Base-by-base conservation (phyloP, 2,113 vertebrate species). In the Calyptomena viridis region DNA sequence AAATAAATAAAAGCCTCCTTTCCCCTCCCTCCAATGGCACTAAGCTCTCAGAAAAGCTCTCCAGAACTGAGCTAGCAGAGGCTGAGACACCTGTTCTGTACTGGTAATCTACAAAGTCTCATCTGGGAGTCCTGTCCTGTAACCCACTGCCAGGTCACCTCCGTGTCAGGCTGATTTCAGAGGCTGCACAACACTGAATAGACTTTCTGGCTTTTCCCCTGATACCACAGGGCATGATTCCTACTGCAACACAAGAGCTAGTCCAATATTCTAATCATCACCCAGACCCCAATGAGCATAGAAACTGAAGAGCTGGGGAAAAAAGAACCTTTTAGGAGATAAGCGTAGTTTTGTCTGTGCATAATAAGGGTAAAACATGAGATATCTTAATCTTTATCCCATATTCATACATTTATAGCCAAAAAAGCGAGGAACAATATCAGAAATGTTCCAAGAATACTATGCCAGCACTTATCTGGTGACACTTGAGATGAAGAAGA, bases 401-500 rank as follows among this genome's bases (percentile, higher is more conserved):
- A 84, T 94, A 93, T 91, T 95, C 94, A 95, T 93, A 90, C 67
- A 78, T 91, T 91, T 95, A 84, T 87, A 94, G 92, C 84, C 91
- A 94, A 95, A 96, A 96, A 96, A 90, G 75, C 92, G 87, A 92
- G 62, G 80, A 96, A 95, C 90, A 91, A 75, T 96, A 89, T 95
- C 94, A 93, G 95, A 94, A 96, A 95, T 84, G 74, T 95, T 96
- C 85, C 74, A 96, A 93, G 94, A 97, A 97, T 93, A 87, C 87
- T 84, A 78, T 85, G 73, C 94, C 89, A 94, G 93, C 85, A 94
- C 94, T 97, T 95, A 97, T 95, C 95, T 93, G 93, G 93, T 95
- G 90, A 96, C 94, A 96, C 96, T 97, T 89, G 87, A 97, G 93
- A 96, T 97, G 95, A 94, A 97, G 94, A 85, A 90, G 96, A 96